These are phyloP conservation scores for Xiphias gladius DNA, from an alignment of 2,113 vertebrate genomes.

Conservation along the genomic window DNA sequence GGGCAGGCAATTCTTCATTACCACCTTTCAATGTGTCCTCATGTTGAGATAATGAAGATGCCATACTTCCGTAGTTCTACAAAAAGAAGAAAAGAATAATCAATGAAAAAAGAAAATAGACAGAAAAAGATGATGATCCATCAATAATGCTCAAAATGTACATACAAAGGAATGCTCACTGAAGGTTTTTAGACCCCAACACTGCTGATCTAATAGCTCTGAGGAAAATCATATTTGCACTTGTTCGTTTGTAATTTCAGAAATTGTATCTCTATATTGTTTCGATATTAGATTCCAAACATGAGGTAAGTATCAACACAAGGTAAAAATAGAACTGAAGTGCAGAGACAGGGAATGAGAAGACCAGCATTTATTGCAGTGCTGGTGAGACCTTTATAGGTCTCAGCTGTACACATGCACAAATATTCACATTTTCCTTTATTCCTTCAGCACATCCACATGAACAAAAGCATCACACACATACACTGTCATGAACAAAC, in stretches of 20 bases:
- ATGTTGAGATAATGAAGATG: conserved; percentile 67
- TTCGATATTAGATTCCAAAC: conserved; percentile 3
- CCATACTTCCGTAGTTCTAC: neutral
- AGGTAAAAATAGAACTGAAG: too few species aligned
- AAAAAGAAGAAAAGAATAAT: conserved; percentile 15
- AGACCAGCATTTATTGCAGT: conserved; percentile 56
- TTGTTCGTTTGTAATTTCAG: neutral
- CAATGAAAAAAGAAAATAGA: conserved; percentile 26
- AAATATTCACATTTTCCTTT: neutral
- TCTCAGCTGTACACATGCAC: neutral
- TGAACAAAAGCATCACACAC: neutral
- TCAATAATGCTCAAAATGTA: conserved; percentile 21
- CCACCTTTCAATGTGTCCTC: conserved; percentile 33
- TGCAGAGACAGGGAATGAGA: neutral
- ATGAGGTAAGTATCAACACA: neutral
- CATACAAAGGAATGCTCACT: conserved; percentile 10
- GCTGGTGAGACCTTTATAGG: conserved; percentile 4
- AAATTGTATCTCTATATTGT: neutral
- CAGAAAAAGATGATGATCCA: conserved; percentile 1
- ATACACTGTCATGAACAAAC: neutral
- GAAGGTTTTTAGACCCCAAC: neutral
- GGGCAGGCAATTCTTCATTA: conserved; percentile 71
- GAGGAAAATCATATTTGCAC: neutral
- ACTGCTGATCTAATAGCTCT: neutral
- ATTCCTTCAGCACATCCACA: neutral